Percentiles rank a stretch among this genome's conserved stretches.
phyloP scores from a whole-genome alignment of 2,888 invertebrate species.

The Noctua janthina region DNA sequence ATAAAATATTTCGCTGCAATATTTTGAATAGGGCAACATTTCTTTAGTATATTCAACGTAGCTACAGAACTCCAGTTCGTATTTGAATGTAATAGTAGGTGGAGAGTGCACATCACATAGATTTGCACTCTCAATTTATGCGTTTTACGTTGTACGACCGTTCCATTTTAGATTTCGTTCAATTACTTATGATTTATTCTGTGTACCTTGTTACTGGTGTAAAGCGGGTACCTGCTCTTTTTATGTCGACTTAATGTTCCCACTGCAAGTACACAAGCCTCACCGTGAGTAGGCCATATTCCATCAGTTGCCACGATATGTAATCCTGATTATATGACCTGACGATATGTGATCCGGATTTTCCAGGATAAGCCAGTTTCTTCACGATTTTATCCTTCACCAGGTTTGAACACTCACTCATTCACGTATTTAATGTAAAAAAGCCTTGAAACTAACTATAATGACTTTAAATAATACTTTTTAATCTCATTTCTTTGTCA shows the following conservation, averaged over 20 bases:
- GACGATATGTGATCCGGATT: too few relatives aligned
- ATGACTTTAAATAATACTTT: not conserved
- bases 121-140: not conserved
- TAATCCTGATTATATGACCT: not conserved
- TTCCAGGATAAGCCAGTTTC: not conserved
- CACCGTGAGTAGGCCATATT: not conserved
- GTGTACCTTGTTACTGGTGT: not conserved
- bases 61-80: not conserved
- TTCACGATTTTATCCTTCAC: not conserved
- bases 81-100: conserved; percentile 10
- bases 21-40: conserved; percentile 44
- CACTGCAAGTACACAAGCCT: not conserved
- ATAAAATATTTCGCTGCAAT: conserved; percentile 50
- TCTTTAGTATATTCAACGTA: conserved; percentile 9
- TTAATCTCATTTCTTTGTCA: not conserved
- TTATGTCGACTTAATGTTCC: not conserved
- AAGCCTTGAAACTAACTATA: not conserved
- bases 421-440: not conserved
- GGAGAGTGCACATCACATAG: not conserved
- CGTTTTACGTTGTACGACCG: not conserved
- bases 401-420: not conserved
- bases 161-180: not conserved
- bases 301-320: not conserved
- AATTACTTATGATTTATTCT: not conserved
- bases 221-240: not conserved